Percentiles rank a stretch among this genome's conserved stretches.
phyloP scores from a whole-genome alignment of 2,888 invertebrate species.

The Fragum sueziense region DNA sequence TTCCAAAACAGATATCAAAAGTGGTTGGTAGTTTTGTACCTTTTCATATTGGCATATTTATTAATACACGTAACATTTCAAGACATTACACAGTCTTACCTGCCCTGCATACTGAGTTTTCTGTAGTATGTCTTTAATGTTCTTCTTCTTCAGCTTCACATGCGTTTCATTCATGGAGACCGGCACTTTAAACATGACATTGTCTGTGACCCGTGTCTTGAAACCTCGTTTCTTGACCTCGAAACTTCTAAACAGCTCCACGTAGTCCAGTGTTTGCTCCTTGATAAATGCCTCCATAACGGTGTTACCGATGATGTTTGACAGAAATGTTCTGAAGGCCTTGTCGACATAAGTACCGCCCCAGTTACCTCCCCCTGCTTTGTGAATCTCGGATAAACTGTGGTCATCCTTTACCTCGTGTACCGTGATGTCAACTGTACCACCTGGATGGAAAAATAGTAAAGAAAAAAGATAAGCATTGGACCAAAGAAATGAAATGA shows the following conservation, averaged over 20 bases:
- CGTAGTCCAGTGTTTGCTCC: conserved; percentile 6
- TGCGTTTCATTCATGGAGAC: conserved; percentile 25
- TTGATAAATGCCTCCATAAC: conserved; percentile 4
- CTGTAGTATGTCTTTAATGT: conserved; percentile 33
- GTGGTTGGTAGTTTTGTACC: too few relatives aligned
- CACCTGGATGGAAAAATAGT: conserved; percentile 22
- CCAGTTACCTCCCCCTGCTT: conserved; percentile 45
- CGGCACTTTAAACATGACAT: conserved; percentile 44
- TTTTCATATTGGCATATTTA: too few relatives aligned
- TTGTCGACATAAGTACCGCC: conserved; percentile 51
- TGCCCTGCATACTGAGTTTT: conserved; percentile 3
- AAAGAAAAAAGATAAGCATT: too few relatives aligned
- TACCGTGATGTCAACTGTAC: conserved; percentile 43
- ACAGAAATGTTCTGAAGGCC: conserved; percentile 29
- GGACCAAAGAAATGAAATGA: too few relatives aligned
- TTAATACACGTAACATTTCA: too few relatives aligned
- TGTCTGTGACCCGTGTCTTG: conserved; percentile 26
- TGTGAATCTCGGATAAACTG: conserved; percentile 26
- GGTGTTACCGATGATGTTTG: conserved; percentile 6
- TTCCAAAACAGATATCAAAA: too few relatives aligned
- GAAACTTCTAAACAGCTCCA: conserved; percentile 26
- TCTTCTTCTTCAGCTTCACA: neutral
- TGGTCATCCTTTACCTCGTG: conserved; percentile 24
- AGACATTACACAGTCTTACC: too few relatives aligned
- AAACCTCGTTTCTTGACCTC: conserved; percentile 45